Percentiles rank a stretch among this genome's conserved stretches.
Conservation (phyloP, 1,140 invertebrate genomes). For the Bombus vancouverensis region DNA sequence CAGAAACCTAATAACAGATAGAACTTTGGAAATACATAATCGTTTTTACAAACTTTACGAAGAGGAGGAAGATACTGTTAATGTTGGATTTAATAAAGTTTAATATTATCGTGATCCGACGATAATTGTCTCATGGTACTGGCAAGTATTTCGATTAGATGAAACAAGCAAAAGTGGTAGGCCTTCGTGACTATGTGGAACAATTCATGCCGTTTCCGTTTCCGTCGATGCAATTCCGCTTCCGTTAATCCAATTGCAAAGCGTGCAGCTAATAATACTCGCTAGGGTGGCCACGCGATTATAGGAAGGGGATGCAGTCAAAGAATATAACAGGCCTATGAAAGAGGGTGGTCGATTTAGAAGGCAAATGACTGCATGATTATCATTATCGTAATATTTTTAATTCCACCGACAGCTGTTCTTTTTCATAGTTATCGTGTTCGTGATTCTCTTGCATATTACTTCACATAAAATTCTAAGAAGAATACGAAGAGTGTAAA, state of each 20-base stretch:
- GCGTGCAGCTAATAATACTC: conserved; percentile 69
- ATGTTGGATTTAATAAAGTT: conserved; percentile 1
- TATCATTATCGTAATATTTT: neutral
- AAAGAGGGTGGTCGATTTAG: neutral
- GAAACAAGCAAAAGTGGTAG: conserved; percentile 33
- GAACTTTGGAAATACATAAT: neutral
- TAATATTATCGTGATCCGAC: neutral
- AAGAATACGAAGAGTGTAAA: neutral
- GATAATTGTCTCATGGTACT: conserved; percentile 33
- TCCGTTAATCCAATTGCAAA: conserved; percentile 62
- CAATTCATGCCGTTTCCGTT: conserved; percentile 57
- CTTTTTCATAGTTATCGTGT: neutral
- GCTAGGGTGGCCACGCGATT: conserved; percentile 52
- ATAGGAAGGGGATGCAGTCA: conserved; percentile 26
- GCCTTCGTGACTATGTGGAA: conserved; percentile 55
- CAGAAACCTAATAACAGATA: neutral
- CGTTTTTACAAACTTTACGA: neutral
- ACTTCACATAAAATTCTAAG: neutral
- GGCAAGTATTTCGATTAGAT: conserved; percentile 50
- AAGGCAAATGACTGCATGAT: neutral
- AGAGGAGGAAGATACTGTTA: neutral
- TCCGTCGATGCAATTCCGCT: conserved; percentile 62
- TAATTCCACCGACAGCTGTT: neutral
- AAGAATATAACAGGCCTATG: conserved; percentile 25
- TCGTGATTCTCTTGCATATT: neutral